Conservation (phyloP, 2,888 invertebrate genomes). For the Panzeria rudis region DNA sequence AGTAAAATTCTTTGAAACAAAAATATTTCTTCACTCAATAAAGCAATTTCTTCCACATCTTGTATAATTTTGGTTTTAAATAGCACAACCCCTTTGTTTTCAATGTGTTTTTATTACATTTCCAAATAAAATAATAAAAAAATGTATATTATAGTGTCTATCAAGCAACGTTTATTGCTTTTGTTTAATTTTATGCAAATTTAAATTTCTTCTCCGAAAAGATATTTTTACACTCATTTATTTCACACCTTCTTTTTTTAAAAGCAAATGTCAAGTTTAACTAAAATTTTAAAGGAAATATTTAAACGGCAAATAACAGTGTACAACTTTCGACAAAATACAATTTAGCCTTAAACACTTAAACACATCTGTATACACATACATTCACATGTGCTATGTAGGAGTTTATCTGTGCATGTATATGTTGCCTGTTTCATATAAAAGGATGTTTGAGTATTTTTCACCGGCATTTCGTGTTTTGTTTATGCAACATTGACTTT, state of each 20-base stretch:
- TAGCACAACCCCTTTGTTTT: background rate
- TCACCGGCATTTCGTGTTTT: constrained; percentile 46
- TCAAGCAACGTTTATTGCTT: background rate
- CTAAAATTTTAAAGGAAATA: constrained; percentile 13
- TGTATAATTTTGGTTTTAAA: background rate
- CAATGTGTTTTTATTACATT: background rate
- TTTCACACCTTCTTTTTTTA: background rate
- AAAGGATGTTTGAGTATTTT: constrained; percentile 4
- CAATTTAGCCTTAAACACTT: background rate
- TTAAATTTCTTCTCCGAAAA: background rate
- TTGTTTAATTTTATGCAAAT: background rate
- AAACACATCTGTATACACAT: background rate
- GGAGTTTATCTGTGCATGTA: background rate
- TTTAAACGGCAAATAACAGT: background rate
- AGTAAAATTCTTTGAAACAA: no score
- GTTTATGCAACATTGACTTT: constrained; percentile 57
- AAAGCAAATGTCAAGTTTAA: background rate
- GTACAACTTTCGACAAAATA: constrained; percentile 1
- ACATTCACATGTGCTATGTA: background rate
- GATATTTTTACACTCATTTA: background rate
- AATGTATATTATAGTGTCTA: background rate
- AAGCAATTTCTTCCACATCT: background rate
- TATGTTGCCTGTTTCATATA: background rate
- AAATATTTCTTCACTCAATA: background rate
- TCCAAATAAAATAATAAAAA: background rate